Percentiles rank a stretch among this genome's conserved stretches.
phyloP scores from a whole-genome alignment of 2,888 invertebrate genomes.

The Lottia scabra region DNA sequence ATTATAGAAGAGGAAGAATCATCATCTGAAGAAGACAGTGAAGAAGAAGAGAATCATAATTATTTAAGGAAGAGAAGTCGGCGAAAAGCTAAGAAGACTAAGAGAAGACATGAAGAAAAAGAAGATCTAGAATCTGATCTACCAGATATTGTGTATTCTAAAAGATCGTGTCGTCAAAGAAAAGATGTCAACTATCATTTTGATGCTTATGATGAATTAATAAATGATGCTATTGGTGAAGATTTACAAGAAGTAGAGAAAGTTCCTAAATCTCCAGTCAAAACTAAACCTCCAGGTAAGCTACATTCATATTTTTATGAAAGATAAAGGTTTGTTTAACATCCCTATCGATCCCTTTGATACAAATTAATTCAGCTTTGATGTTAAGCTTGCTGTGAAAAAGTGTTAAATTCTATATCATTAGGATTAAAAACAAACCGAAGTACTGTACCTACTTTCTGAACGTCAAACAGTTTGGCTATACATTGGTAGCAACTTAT shows the following conservation, averaged over 20 bases:
- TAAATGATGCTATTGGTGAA: slow-evolving; percentile 82
- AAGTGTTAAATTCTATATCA: too few species aligned
- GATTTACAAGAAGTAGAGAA: slow-evolving; percentile 36
- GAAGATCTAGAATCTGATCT: slow-evolving; percentile 2
- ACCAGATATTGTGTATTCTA: slow-evolving; percentile 37
- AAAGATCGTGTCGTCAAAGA: slow-evolving; percentile 80
- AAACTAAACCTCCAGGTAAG: slow-evolving; percentile 21
- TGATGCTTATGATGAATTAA: slow-evolving; percentile 95
- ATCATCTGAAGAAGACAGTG: slow-evolving; percentile 75
- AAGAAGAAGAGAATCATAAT: slow-evolving; percentile 77
- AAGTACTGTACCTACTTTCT: too few species aligned
- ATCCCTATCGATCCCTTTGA: too few species aligned
- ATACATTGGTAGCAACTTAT: too few species aligned
- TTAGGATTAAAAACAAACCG: too few species aligned
- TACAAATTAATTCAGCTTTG: too few species aligned
- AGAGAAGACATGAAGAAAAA: slow-evolving; percentile 18
- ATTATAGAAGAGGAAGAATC: slow-evolving; percentile 51
- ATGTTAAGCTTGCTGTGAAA: too few species aligned
- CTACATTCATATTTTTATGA: too few species aligned
- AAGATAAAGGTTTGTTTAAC: too few species aligned
- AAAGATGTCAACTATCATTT: slow-evolving; percentile 80
- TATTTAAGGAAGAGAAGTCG: slow-evolving; percentile 15
- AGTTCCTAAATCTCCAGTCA: slow-evolving; percentile 30
- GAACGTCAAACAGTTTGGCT: too few species aligned
- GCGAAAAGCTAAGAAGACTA: slow-evolving; percentile 6